Conservation (phyloP, 2,797 vertebrate genomes). For the Psittacula echo region DNA sequence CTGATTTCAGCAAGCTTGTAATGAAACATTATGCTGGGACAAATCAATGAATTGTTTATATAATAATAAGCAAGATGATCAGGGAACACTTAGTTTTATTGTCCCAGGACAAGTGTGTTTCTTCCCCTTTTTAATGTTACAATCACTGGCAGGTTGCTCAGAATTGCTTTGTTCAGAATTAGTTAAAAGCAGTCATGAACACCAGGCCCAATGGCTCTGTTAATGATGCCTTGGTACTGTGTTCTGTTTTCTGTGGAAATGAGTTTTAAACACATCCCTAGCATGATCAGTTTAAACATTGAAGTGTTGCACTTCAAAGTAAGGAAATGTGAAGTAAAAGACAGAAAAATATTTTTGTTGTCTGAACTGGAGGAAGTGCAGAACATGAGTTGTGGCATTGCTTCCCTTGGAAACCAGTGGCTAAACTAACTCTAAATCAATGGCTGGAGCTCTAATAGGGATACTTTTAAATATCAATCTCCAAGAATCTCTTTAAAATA, state of each 20-base stretch:
- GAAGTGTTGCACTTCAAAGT: neutral
- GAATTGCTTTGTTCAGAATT: neutral
- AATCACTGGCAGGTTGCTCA: neutral
- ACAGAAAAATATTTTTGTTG: neutral
- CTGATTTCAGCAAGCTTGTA: neutral
- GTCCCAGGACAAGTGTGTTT: neutral
- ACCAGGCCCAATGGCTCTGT: neutral
- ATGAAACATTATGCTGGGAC: neutral
- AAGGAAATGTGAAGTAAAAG: neutral
- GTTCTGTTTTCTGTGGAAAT: neutral
- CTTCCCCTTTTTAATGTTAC: neutral
- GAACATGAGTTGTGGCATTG: neutral
- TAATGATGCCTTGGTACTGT: neutral
- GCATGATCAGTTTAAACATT: neutral
- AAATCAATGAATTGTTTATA: neutral
- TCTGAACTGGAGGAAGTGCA: neutral
- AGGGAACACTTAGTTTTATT: neutral
- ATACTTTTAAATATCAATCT: neutral
- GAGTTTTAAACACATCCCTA: neutral
- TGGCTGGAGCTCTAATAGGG: neutral
- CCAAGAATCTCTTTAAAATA: neutral
- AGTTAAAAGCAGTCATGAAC: neutral
- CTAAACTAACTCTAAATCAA: neutral
- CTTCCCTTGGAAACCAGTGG: neutral
- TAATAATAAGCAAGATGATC: neutral